Evolutionary conservation across 1,140 invertebrate genomes (phyloP), one percentile per base, ranked within the genome.

Genomic region (Whitmania pigra): DNA sequence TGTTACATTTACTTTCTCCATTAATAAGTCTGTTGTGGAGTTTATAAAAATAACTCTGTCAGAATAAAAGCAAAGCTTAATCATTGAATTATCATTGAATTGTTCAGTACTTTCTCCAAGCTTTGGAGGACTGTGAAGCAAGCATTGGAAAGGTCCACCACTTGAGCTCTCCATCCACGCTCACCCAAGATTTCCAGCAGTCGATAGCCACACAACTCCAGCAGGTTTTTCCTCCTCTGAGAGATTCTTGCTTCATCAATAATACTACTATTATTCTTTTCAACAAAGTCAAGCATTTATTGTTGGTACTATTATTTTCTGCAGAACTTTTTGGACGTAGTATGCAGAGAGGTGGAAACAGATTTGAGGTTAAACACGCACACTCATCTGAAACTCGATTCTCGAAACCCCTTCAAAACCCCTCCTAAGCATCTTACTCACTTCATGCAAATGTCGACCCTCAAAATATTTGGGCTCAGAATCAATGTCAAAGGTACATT

Each of bases 291-390:
- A 2, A 9, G 20, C 55, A 57, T 25, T 25, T 25, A 57, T n/a
- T n/a, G 9, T 20, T 20, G 55, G 20, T 11, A 68, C 71, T 54
- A 74, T 76, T 76, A 74, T 74, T 27, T 71, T 22, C 78, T 76
- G 36, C 75, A 80, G 81, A 73, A 82, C 77, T 77, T 93, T 63
- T 79, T 91, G 29, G 86, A 89, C 75, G 89, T 88, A 36, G 81
- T 94, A 25, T 92, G 91, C 79, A 87, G 88, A 73, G 87, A 90
- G 76, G 88, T 97, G 74, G 94, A 98, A 84, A 94, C 88, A 2
- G 91, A 93, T 81, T 83, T 97, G 53, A 86, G 94, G 55, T 82
- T 97, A 13, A 89, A 92, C 74, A 92, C 91, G 27, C 92, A 97
- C 83, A 87, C 90, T 2, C 92, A 96, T 83, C 85, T 97, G 36